These are phyloP conservation scores for Didymodactylos carnosus DNA, from an alignment of 2,888 invertebrate species.

Conservation along the genomic window DNA sequence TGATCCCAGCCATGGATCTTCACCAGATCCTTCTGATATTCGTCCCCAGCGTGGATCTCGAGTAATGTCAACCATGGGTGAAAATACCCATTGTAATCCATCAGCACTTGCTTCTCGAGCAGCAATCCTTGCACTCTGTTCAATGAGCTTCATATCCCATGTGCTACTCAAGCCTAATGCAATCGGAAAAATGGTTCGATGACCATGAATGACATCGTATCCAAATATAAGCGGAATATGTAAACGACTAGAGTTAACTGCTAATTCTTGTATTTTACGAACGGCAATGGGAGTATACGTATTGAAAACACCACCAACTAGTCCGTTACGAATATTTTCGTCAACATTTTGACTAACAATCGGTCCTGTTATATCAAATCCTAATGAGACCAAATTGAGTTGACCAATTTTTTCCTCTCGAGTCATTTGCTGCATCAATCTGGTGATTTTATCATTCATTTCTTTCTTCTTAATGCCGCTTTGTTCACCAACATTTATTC, in stretches of 20 bases:
- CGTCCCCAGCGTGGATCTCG: constrained; percentile 9
- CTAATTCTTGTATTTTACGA: neutral
- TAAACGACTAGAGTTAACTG: neutral
- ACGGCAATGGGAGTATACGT: neutral
- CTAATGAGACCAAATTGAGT: neutral
- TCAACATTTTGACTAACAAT: neutral
- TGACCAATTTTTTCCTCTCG: constrained; percentile 10
- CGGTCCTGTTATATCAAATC: neutral
- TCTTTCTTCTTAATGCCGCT: no score
- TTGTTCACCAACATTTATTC: no score
- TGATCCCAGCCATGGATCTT: constrained; percentile 2
- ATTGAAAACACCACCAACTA: neutral
- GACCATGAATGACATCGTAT: constrained; percentile 7
- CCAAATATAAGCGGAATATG: constrained; percentile 3
- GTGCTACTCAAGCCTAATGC: neutral
- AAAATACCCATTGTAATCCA: constrained; percentile 5
- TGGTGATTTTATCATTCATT: no score
- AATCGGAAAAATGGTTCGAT: constrained; percentile 8
- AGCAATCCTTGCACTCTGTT: constrained; percentile 5
- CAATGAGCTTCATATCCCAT: neutral
- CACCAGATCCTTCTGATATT: constrained; percentile 3
- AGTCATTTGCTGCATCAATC: constrained; percentile 3
- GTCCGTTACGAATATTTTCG: neutral
- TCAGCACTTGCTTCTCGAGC: constrained; percentile 1
- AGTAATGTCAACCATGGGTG: constrained; percentile 7